phyloP scores from a whole-genome alignment of 1,140 invertebrate species.

The Copidosoma floridanum region DNA sequence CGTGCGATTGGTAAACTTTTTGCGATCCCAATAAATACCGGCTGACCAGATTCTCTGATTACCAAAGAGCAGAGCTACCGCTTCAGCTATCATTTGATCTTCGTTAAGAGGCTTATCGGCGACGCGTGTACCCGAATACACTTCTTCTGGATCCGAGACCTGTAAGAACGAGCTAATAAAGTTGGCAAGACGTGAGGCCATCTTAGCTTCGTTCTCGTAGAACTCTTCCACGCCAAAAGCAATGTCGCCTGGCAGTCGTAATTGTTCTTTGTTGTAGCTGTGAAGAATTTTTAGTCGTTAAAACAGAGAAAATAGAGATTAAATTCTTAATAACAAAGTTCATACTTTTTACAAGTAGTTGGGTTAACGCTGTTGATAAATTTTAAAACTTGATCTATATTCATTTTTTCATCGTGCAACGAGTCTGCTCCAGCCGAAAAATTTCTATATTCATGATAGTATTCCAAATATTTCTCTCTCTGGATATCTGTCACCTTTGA shows the following conservation, averaged over 20 bases:
- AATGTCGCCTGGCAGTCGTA: slow-evolving; percentile 79
- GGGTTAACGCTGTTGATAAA: slow-evolving; percentile 73
- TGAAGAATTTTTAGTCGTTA: no score
- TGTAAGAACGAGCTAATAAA: slow-evolving; percentile 94
- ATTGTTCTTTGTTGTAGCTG: slow-evolving; percentile 66
- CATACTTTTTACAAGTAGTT: slow-evolving; percentile 68
- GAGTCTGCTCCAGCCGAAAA: slow-evolving; percentile 63
- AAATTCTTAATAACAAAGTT: not conserved
- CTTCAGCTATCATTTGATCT: slow-evolving; percentile 94
- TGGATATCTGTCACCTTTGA: slow-evolving; percentile 67
- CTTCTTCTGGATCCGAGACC: slow-evolving; percentile 88
- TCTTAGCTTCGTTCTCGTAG: slow-evolving; percentile 92
- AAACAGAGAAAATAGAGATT: not conserved
- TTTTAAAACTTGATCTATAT: slow-evolving; percentile 75
- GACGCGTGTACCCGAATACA: slow-evolving; percentile 88
- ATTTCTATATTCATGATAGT: slow-evolving; percentile 72
- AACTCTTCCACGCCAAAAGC: slow-evolving; percentile 82
- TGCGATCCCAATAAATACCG: slow-evolving; percentile 91
- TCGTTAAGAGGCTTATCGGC: slow-evolving; percentile 85
- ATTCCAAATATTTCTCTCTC: slow-evolving; percentile 72
- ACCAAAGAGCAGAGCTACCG: slow-evolving; percentile 84
- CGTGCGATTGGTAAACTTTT: slow-evolving; percentile 91
- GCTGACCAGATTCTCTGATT: slow-evolving; percentile 90
- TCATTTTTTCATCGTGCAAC: slow-evolving; percentile 65
- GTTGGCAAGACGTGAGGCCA: slow-evolving; percentile 90